These are phyloP conservation scores for Thereva unica DNA, from an alignment of 2,888 invertebrate species.

Conservation along the genomic window DNA sequence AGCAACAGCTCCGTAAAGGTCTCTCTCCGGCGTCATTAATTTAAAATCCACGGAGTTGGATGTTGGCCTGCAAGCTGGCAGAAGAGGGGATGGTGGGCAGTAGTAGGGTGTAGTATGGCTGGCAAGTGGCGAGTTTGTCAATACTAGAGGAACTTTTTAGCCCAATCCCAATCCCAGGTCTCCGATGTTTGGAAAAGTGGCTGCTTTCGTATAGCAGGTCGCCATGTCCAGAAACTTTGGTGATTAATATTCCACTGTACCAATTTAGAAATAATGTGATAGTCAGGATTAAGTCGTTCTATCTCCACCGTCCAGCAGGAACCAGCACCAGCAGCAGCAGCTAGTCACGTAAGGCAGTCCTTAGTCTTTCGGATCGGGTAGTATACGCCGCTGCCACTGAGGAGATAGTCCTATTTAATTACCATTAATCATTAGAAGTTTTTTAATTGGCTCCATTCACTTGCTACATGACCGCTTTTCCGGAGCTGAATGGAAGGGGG, in stretches of 20 bases:
- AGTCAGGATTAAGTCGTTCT: slow-evolving; percentile 21
- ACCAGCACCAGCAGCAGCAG: no score
- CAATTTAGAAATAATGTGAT: slow-evolving; percentile 26
- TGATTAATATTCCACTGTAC: slow-evolving; percentile 27
- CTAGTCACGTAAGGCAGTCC: slow-evolving; percentile 15
- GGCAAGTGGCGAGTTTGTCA: no score
- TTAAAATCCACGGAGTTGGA: slow-evolving; percentile 13
- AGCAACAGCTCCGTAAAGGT: slow-evolving; percentile 9
- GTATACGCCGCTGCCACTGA: no score
- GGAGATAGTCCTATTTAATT: slow-evolving; percentile 11
- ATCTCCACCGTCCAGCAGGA: background rate
- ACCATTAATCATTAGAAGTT: slow-evolving; percentile 27
- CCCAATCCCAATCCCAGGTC: no score
- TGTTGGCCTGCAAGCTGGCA: background rate
- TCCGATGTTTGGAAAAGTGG: no score
- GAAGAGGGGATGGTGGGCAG: no score
- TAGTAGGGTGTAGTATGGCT: no score
- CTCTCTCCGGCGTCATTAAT: slow-evolving; percentile 17
- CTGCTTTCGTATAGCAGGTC: no score
- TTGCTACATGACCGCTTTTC: slow-evolving; percentile 3
- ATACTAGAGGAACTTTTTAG: no score
- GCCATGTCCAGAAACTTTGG: slow-evolving; percentile 14
- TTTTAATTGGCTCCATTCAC: slow-evolving; percentile 26
- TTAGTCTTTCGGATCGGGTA: background rate
- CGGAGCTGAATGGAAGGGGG: no score